phyloP scores from a whole-genome alignment of 2,113 vertebrate genomes.

The Nicator chloris region DNA sequence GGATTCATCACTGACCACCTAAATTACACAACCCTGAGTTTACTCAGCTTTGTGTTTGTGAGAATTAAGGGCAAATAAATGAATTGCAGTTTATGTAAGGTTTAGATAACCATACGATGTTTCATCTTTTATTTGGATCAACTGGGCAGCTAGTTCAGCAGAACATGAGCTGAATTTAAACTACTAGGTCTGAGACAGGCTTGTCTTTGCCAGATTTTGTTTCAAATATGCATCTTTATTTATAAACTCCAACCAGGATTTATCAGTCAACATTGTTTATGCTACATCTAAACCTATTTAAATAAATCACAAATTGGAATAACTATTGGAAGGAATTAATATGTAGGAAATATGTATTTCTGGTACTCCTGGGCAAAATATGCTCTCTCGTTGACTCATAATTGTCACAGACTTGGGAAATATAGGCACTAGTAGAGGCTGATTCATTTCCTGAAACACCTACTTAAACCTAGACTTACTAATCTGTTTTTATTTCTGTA shows the following conservation, averaged over 20 bases:
- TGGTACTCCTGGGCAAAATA: not conserved
- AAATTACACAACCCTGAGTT: not conserved
- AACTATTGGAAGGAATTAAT: not conserved
- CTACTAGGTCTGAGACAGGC: not conserved
- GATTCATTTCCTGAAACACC: not conserved
- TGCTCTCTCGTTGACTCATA: not conserved
- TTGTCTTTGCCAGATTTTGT: not conserved
- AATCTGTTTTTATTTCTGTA: not conserved
- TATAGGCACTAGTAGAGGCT: not conserved
- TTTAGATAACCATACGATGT: not conserved
- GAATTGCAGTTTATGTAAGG: not conserved
- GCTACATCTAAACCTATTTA: not conserved
- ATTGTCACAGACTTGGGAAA: not conserved
- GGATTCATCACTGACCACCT: not conserved
- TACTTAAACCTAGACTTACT: not conserved
- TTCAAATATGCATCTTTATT: constrained; percentile 1
- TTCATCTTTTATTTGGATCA: not conserved
- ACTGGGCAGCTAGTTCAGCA: not conserved
- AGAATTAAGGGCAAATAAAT: not conserved
- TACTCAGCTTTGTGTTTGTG: not conserved
- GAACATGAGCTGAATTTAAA: not conserved
- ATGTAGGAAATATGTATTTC: not conserved
- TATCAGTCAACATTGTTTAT: not conserved
- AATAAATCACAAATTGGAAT: not conserved
- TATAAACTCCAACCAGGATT: not conserved